phyloP scores from a whole-genome alignment of 2,888 invertebrate genomes.

The Campoletis raptor region DNA sequence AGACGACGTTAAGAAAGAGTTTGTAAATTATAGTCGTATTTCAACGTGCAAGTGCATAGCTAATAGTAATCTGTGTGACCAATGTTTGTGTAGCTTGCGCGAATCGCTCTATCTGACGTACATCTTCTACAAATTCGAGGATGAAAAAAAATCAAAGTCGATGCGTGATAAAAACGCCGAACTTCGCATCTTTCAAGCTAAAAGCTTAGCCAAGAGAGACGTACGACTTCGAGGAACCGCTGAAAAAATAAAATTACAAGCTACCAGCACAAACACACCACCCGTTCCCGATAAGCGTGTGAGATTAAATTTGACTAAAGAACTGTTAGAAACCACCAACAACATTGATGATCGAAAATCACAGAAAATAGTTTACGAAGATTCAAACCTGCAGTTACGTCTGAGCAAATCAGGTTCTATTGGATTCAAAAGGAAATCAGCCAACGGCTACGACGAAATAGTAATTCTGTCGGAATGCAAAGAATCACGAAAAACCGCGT shows the following conservation, averaged over 20 bases:
- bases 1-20: neutral
- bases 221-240: neutral
- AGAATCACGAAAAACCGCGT: neutral
- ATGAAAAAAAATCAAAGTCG: neutral
- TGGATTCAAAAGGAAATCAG: neutral
- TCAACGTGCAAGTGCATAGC: neutral
- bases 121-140: neutral
- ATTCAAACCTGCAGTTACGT: neutral
- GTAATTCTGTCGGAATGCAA: neutral
- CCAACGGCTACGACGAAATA: slow-evolving; percentile 1
- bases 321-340: neutral
- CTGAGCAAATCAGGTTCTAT: neutral
- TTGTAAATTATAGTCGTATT: neutral
- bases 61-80: neutral
- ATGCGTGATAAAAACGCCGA: neutral
- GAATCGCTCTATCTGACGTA: neutral
- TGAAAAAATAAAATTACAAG: neutral
- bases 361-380: neutral
- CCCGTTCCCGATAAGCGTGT: neutral
- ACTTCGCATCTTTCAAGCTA: neutral
- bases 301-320: neutral
- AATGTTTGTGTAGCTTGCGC: neutral
- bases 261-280: neutral
- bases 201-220: neutral
- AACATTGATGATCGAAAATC: neutral